Conservation (phyloP, 2,113 vertebrate genomes). For the Hemiprocne comata region DNA sequence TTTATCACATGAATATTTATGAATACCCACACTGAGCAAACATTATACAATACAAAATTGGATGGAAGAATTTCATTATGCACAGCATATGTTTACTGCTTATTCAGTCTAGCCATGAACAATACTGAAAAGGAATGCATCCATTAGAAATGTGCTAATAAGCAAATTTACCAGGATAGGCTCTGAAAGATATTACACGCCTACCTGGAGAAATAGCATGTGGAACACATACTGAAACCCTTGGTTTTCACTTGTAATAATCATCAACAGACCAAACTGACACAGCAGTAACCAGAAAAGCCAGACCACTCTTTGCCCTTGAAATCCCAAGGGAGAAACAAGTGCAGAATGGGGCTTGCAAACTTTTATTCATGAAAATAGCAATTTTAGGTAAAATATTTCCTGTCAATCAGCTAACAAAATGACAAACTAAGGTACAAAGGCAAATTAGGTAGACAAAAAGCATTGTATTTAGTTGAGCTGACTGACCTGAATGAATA, state of each 20-base stretch:
- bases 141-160: neutral
- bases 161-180: neutral
- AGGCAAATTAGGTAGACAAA: neutral
- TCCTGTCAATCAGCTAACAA: neutral
- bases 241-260: neutral
- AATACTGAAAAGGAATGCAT: neutral
- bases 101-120: neutral
- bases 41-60: neutral
- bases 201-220: neutral
- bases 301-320: neutral
- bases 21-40: neutral
- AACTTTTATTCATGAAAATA: neutral
- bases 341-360: neutral
- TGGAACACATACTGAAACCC: neutral
- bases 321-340: neutral
- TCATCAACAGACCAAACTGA: neutral
- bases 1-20: constrained; percentile 34
- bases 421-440: neutral
- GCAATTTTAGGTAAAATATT: neutral
- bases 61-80: constrained; percentile 7
- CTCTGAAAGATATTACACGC: neutral
- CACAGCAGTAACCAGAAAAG: neutral
- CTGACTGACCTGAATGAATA: neutral
- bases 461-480: neutral
- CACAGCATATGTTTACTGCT: constrained; percentile 13